Evolutionary conservation across 92 coral and sea anemone genomes (phyloP), one percentile per base, ranked within the genome.

Genomic region (Chrysogorgia sp.): DNA sequence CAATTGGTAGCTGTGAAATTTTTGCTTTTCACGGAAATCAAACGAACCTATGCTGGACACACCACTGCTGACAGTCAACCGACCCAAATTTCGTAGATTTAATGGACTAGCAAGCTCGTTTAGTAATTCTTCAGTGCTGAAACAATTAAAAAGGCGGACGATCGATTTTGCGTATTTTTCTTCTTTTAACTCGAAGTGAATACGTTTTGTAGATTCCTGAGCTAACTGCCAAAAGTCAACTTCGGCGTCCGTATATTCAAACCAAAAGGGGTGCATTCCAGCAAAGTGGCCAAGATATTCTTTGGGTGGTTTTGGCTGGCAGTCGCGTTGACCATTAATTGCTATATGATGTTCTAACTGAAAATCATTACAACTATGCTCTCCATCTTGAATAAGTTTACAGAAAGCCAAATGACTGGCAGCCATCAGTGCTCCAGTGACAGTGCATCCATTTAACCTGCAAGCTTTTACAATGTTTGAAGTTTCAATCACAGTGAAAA

Each of bases 401-500:
- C 53, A 47, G n/a, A 20, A 29, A 31, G 43, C 35, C 19, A 68
- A 7, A 68, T 68, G 58, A 5, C 17, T 56, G 15, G 75, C 75
- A 28, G 75, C 58, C n/a, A 33, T 41, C 15, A 68, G 26, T 23
- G 75, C 75, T 20, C 58, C 58, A n/a, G 75, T 68, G 17, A 68
- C 75, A 21, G 75, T 68, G 22, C 58, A 68, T 41, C 29, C 31
- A 26, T 41, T 68, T 1, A 23, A 25, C 28, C 28, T 68, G 58
- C 75, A 68, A 32, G 75, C 75, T 23, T 43, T 21, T 4, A 41
- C 20, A 21, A 68, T 68, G 15, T 68, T 41, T 33, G 26, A 41
- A 21, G 75, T 68, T 45, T 68, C 75, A 43, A 1, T 24, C 32
- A 41, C 75, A n/a, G 32, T 68, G 45, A 68, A 68, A 47, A 68